phyloP scores from a whole-genome alignment of 1,140 invertebrate genomes.

The Lordiphosa collinella region DNA sequence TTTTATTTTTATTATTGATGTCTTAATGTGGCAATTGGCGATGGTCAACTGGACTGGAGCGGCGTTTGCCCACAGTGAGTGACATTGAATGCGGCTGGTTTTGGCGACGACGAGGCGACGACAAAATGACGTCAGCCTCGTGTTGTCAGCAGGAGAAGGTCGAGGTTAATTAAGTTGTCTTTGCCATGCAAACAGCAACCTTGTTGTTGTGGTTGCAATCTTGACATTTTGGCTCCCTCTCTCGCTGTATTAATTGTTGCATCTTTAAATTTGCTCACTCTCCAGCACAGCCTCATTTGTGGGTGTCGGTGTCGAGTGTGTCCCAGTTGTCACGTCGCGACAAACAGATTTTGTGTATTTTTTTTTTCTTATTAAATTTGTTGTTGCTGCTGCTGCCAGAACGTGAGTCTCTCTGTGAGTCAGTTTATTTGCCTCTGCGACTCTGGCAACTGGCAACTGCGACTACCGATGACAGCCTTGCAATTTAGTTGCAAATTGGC shows the following conservation, averaged over 20 bases:
- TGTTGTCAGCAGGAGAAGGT: conserved; percentile 56
- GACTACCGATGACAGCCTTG: conserved; percentile 48
- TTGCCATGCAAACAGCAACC: conserved; percentile 53
- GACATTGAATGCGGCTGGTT: conserved; percentile 52
- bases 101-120: conserved; percentile 7
- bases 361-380: conserved; percentile 63
- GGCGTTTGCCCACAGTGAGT: conserved; percentile 16
- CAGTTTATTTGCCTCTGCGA: conserved; percentile 35
- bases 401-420: no score
- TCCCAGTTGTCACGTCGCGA: conserved; percentile 50
- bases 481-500: conserved; percentile 66
- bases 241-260: background rate
- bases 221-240: conserved; percentile 61
- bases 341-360: conserved; percentile 14
- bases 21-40: conserved; percentile 62
- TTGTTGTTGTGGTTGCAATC: conserved; percentile 57
- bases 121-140: conserved; percentile 58
- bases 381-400: conserved; percentile 22
- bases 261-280: conserved; percentile 3
- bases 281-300: conserved; percentile 1
- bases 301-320: conserved; percentile 1
- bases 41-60: conserved; percentile 57
- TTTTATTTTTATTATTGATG: conserved; percentile 54
- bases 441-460: conserved; percentile 20
- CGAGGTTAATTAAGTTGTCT: conserved; percentile 79